Evolutionary conservation across 2,888 invertebrate species (phyloP), one percentile per base, ranked within the genome.

Genomic region (Elysia crispata): DNA sequence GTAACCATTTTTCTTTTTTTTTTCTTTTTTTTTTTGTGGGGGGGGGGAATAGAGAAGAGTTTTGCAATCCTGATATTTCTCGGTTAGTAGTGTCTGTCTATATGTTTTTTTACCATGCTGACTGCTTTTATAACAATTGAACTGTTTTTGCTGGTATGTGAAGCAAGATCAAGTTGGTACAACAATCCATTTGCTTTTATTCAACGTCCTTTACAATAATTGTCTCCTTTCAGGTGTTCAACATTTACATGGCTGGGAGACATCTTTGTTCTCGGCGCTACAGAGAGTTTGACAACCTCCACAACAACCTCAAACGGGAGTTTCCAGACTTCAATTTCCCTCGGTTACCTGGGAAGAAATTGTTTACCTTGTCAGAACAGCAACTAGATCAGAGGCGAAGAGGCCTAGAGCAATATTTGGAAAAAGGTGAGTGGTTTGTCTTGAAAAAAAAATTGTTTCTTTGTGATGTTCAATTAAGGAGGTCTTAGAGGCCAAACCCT

Each of bases 181-280:
- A 41, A 41, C 3, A n/a, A 11, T 6, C 41, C 11, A 41, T 3
- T 41, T 41, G 41, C 11, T 3, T 41, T 41, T 41, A 3, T 11
- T 41, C 41, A 41, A 41, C 5, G 3, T 41, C 41, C 41, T 6
- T 6, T 11, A 3, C 41, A 41, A 41, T 41, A 41, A 41, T 41
- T 41, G 11, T 25, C 25, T 57, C 20, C 33, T 64, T 23, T 18
- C 84, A 91, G 91, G 94, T 94, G 5, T 99, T 97, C 93, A 99
- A 99, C 92, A 98, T 99, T 84, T 98, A 99, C 93, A 99, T 99
- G 98, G 99, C 99, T 8, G 99, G 99, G 0, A 94, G 99, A 54
- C 99, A 99, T 92, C 94, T 99, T 77, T 99, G 99, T 93, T 98
- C 98, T 74, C 94, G 99, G 75, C 94, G 99, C 60, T 99, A 99